phyloP scores from a whole-genome alignment of 2,797 vertebrate species.

The Poeciliopsis presidionis region DNA sequence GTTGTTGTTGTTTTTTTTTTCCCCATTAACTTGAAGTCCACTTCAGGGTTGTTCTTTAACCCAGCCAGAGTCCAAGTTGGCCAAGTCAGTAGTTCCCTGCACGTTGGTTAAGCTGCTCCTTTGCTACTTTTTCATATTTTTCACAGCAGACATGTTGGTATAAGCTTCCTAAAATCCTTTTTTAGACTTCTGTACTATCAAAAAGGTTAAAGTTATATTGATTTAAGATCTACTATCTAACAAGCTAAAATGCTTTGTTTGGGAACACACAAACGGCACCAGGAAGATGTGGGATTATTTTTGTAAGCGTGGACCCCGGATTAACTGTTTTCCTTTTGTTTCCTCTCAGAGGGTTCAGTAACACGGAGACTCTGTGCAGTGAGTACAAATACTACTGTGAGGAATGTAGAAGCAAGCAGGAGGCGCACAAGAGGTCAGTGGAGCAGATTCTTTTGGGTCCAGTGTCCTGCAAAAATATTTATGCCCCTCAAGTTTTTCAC shows the following conservation, averaged over 20 bases:
- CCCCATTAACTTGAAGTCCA: background rate
- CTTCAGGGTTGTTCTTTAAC: background rate
- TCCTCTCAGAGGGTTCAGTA: constrained; percentile 93
- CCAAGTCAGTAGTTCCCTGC: background rate
- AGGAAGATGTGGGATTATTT: background rate
- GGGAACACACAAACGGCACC: background rate
- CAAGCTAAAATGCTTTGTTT: background rate
- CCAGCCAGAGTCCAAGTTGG: background rate
- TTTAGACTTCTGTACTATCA: background rate
- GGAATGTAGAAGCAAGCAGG: constrained; percentile 98
- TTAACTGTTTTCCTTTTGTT: constrained; percentile 12
- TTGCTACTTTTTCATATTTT: background rate
- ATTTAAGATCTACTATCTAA: background rate
- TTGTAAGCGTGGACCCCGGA: background rate
- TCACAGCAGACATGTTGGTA: background rate
- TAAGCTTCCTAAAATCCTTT: background rate
- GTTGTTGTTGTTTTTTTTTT: too few species aligned
- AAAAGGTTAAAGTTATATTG: background rate
- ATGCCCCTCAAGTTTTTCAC: background rate
- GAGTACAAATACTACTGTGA: constrained; percentile 99
- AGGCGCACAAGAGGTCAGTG: constrained; percentile 94
- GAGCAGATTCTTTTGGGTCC: background rate
- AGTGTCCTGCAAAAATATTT: background rate
- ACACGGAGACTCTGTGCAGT: constrained; percentile 97
- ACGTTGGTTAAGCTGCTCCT: background rate